Conservation (phyloP, 2,113 vertebrate species). For the Gavialis gangeticus region DNA sequence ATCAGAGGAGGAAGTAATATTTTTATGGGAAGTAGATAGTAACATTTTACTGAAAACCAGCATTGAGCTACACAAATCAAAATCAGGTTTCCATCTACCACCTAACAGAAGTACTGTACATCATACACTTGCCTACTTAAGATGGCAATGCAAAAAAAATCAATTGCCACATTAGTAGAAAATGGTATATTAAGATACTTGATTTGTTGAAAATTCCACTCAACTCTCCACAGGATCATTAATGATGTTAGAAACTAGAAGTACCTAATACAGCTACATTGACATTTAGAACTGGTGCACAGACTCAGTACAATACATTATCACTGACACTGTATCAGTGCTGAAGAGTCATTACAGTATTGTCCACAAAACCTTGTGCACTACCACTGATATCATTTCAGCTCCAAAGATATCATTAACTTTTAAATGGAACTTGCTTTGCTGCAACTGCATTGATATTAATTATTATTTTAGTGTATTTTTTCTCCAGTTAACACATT, state of each 20-base stretch:
- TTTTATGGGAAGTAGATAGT: neutral
- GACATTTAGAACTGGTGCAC: neutral
- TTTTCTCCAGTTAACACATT: neutral
- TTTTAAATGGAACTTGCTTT: neutral
- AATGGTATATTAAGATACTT: conserved; percentile 33
- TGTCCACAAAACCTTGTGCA: neutral
- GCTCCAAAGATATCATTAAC: conserved; percentile 10
- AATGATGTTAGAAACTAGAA: neutral
- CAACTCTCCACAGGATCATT: neutral
- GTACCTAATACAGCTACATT: neutral
- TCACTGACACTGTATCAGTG: neutral
- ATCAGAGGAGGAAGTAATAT: neutral
- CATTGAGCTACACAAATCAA: neutral
- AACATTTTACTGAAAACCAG: neutral
- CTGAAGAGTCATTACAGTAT: neutral
- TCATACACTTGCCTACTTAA: neutral
- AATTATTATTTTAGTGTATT: neutral
- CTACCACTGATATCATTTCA: neutral
- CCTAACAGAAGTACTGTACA: neutral
- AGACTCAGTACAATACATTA: neutral
- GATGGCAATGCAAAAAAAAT: conserved; percentile 30
- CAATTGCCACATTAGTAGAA: neutral
- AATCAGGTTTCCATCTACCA: neutral
- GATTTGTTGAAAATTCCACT: conserved; percentile 39
- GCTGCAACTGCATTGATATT: neutral